Evolutionary conservation across 2,797 vertebrate genomes (phyloP), one percentile per base, ranked within the genome.

Genomic region (Prionace glauca): DNA sequence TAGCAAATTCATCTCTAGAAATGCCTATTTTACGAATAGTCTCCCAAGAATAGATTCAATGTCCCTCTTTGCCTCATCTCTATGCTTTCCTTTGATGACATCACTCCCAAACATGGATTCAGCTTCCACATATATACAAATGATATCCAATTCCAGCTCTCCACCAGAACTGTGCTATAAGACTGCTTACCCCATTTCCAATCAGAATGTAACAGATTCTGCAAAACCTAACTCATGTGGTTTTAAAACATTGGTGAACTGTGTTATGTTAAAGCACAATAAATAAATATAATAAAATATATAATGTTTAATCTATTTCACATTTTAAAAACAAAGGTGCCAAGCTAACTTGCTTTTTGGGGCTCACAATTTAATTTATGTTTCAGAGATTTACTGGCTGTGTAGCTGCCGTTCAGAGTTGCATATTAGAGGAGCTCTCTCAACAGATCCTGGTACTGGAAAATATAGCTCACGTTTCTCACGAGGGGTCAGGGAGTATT

Each of bases 331-430:
- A 72, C 26, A 22, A 24, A 71, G 20, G 0, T 9, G 20, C 72
- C 69, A 50, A 20, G 45, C 32, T 95, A 77, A 9, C 45, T 56
- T 60, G 29, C 16, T 77, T 56, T 12, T 32, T 14, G 41, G 7
- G 10, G 12, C 29, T 12, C 29, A 32, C 50, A 94, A 94, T 56
- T 60, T 32, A 65, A 95, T 18, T 96, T 96, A 69, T 95, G 12
- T 97, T 97, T 96, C 96, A 98, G 98, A 98, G 98, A 96, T 96
- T 98, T 96, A 96, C 97, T 1, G 96, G 96, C 0, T 1, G 97
- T 79, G 97, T 97, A 50, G 96, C 50, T 84, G n/a, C 97, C 92
- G 96, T 98, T 65, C 97, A 96, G 96, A 96, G 97, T n/a, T 96
- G 95, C 95, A 96, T 98, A 91, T 74, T 98, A 96, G 97, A 98